Evolutionary conservation across 35 echinoderm and acorn worm species (phyloP).

Genomic region (Heliocidaris tuberculata): DNA sequence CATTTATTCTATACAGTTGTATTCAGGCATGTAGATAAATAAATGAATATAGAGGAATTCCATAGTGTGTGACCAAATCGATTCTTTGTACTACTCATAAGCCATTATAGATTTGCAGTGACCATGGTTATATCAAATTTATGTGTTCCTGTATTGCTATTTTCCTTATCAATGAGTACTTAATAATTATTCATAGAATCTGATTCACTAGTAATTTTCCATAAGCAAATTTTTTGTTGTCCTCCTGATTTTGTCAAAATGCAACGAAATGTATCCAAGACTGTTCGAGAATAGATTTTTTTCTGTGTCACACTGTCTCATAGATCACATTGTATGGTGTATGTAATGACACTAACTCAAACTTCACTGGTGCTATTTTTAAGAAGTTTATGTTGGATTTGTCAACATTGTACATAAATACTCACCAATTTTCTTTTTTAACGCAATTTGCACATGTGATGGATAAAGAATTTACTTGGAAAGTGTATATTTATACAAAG

Average conservation of each 20-base stretch:
- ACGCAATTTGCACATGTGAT: background rate
- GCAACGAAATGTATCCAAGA: background rate
- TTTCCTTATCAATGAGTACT: too few relatives aligned
- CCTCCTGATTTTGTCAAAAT: background rate
- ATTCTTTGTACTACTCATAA: background rate
- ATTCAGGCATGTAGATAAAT: background rate
- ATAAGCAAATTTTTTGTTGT: background rate
- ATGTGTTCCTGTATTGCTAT: background rate
- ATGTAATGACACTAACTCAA: background rate
- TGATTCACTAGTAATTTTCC: background rate
- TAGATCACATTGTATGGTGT: background rate
- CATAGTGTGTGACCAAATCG: background rate
- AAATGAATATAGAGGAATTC: background rate
- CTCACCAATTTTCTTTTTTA: background rate
- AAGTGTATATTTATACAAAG: too few relatives aligned
- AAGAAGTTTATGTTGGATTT: conserved; percentile 34
- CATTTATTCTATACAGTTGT: background rate
- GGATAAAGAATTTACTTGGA: background rate
- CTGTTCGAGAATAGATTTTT: background rate
- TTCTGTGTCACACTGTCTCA: background rate
- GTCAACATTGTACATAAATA: background rate
- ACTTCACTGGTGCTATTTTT: conserved; percentile 44
- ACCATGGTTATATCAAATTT: background rate
- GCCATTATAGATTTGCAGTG: background rate
- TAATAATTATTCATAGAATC: background rate